phyloP scores from a whole-genome alignment of 2,797 vertebrate species.

The Danio albolineatus region DNA sequence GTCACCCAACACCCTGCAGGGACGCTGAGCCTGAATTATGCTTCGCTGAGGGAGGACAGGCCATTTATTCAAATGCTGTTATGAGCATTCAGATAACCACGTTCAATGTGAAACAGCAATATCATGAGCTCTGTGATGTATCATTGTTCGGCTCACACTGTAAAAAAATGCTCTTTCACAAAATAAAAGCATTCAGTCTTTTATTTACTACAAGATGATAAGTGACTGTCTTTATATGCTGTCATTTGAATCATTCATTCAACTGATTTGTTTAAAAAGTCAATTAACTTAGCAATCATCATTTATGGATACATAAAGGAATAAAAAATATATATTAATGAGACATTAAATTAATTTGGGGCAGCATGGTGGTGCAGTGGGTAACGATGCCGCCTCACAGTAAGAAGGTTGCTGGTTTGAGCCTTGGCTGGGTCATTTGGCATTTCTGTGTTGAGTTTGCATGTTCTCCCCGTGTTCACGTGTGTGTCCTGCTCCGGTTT shows the following conservation, averaged over 20 bases:
- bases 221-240: neutral
- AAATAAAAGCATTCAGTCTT: constrained; percentile 10
- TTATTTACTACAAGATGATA: neutral
- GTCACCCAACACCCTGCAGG: constrained; percentile 52
- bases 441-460: too few species aligned
- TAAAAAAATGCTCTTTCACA: neutral
- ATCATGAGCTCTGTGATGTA: constrained; percentile 20
- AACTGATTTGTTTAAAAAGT: neutral
- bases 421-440: too few species aligned
- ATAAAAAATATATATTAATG: neutral
- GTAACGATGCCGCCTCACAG: too few species aligned
- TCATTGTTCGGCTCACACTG: neutral
- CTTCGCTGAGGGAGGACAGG: constrained; percentile 53
- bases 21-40: constrained; percentile 63
- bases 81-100: constrained; percentile 23
- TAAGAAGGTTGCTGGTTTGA: too few species aligned
- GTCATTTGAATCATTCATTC: neutral
- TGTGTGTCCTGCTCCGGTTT: too few species aligned
- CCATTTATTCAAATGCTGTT: constrained; percentile 48
- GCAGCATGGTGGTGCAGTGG: too few species aligned
- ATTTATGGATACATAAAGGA: neutral
- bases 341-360: neutral
- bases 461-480: too few species aligned
- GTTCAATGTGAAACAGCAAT: constrained; percentile 7
- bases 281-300: neutral